phyloP scores from a whole-genome alignment of 2,888 invertebrate genomes.

The Ceratothoa steindachneri region DNA sequence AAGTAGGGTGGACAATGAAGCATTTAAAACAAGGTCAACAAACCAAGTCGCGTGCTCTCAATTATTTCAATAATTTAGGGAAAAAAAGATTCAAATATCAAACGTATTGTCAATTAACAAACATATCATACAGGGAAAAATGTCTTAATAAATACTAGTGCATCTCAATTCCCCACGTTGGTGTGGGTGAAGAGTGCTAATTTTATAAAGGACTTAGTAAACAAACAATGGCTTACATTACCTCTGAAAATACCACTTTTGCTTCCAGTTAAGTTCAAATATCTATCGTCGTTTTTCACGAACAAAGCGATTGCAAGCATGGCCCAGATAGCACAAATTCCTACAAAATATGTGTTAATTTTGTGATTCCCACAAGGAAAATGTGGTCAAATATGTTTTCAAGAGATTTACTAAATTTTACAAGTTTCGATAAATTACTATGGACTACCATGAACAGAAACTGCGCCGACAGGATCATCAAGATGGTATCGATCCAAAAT shows the following conservation, averaged over 20 bases:
- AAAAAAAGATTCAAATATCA: too few relatives aligned
- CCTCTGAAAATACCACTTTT: conserved; percentile 55
- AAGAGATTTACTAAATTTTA: neutral
- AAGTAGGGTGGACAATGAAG: too few relatives aligned
- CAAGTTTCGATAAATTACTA: neutral
- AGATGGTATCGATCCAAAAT: conserved; percentile 72
- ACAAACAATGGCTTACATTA: too few relatives aligned
- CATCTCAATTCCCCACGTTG: too few relatives aligned
- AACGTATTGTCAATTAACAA: too few relatives aligned
- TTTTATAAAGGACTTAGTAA: too few relatives aligned
- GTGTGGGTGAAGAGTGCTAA: too few relatives aligned
- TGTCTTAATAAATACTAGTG: too few relatives aligned
- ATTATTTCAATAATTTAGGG: too few relatives aligned
- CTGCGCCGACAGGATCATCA: conserved; percentile 88
- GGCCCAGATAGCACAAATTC: conserved; percentile 60
- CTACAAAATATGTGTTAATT: conserved; percentile 11
- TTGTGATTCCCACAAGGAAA: neutral
- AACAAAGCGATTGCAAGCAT: conserved; percentile 83
- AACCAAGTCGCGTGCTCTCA: too few relatives aligned
- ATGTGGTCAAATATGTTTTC: neutral
- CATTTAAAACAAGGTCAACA: too few relatives aligned
- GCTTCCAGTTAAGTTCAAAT: conserved; percentile 70
- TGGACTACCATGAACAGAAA: conserved; percentile 74
- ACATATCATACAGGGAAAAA: too few relatives aligned
- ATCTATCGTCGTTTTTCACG: conserved; percentile 76